Percentiles rank a stretch among this genome's conserved stretches.
Evolutionary conservation across 2,888 invertebrate species (phyloP).

Genomic region (Caenorhabditis sp.): DNA sequence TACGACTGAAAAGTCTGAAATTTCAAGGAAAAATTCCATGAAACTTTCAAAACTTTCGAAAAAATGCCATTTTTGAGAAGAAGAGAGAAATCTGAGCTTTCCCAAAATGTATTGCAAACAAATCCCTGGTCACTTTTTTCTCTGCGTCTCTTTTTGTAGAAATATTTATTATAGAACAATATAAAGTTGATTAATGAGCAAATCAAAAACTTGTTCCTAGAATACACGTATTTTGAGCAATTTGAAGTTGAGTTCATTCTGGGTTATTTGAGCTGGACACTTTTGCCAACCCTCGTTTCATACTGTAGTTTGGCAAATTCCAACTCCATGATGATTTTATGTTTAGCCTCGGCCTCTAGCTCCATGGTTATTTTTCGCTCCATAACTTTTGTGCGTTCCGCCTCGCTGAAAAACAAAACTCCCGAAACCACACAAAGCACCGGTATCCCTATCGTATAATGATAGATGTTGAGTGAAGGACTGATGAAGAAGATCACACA

Average conservation of each 20-base stretch:
- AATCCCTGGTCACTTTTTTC: too few relatives aligned
- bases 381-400: constrained; percentile 32
- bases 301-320: not conserved
- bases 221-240: not conserved
- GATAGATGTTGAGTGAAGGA: constrained; percentile 26
- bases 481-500: constrained; percentile 36
- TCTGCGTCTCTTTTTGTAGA: too few relatives aligned
- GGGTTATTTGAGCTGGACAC: not conserved
- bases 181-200: not conserved
- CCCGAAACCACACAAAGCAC: constrained; percentile 12
- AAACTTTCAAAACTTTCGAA: too few relatives aligned
- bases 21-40: too few relatives aligned
- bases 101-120: too few relatives aligned
- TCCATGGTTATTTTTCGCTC: constrained; percentile 34
- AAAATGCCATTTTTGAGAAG: too few relatives aligned
- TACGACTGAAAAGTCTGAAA: too few relatives aligned
- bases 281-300: not conserved
- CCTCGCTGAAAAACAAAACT: constrained; percentile 32
- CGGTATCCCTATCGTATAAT: constrained; percentile 33
- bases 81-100: too few relatives aligned
- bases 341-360: not conserved
- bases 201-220: not conserved
- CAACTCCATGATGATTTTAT: not conserved
- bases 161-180: not conserved
- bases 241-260: not conserved